Evolutionary conservation across 2,113 vertebrate genomes (phyloP), one percentile per base, ranked within the genome.

Genomic region (Aegotheles bennettii): DNA sequence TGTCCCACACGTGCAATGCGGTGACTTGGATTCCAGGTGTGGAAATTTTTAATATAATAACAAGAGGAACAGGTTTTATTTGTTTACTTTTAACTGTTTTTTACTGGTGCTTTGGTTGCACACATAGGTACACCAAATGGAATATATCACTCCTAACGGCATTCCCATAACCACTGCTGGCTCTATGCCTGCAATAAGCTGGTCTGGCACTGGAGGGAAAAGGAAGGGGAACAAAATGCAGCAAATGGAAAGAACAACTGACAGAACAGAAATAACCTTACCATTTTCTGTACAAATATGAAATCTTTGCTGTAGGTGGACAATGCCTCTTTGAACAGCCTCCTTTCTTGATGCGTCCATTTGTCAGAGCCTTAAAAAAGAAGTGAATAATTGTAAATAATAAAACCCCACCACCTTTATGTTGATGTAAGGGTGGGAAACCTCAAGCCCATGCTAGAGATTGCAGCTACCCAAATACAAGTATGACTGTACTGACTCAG

Each of bases 251-350:
- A 84, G 33, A 68, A 42, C 16, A 77, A 51, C 0, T 42, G 65
- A 69, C 14, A 53, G 28, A 92, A 67, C 5, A 82, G 54, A 90
- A 84, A 45, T 10, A 93, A 50, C 45, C 91, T 95, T 98, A 99
- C 99, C 96, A 98, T 98, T 97, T 98, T 99, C 96, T 99, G 99
- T 94, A 99, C 96, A 95, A 98, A 97, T 97, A 97, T 97, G 95
- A 99, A 99, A 96, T 99, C 98, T 97, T 99, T 99, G 86, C 97
- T 98, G 95, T 98, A 98, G 83, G 98, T 98, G 92, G 98, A 97
- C 85, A 99, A 77, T 45, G 99, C 98, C 97, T 98, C 98, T 61
- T 98, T 98, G 97, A 99, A 97, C 93, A 98, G 76, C 87, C 97
- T 98, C 95, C 95, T 98, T 97, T 99, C 99, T 54, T 98, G 95